phyloP scores from a whole-genome alignment of 1,140 invertebrate genomes.

The Zelostemma sp. region DNA sequence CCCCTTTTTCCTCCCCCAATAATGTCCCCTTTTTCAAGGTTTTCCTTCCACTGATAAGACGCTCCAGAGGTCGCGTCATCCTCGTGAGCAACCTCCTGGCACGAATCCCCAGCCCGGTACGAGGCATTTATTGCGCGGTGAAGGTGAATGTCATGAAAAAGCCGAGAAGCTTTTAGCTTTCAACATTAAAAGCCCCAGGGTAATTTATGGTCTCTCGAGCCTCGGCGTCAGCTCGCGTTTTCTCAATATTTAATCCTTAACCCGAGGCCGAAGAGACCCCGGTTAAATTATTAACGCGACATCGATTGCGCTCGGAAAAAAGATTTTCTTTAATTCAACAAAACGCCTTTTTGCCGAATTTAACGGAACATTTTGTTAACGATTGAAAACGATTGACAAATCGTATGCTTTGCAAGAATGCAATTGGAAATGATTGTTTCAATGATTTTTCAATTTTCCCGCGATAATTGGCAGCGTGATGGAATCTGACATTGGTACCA shows the following conservation, averaged over 20 bases:
- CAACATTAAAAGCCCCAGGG: not conserved
- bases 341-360: no score
- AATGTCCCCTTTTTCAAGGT: slow-evolving; percentile 72
- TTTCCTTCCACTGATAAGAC: slow-evolving; percentile 83
- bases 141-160: slow-evolving; percentile 65
- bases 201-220: no score
- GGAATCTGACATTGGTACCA: no score
- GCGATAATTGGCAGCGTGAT: no score
- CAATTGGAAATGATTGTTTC: no score
- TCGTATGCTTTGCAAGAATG: no score
- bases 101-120: slow-evolving; percentile 80
- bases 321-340: no score
- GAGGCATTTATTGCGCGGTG: slow-evolving; percentile 84
- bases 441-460: no score
- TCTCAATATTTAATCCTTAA: not conserved
- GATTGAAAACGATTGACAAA: no score
- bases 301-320: not conserved
- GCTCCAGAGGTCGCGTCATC: slow-evolving; percentile 79
- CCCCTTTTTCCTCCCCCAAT: no score
- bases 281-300: not conserved
- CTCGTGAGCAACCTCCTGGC: slow-evolving; percentile 78
- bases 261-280: not conserved
- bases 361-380: no score
- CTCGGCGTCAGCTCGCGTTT: not conserved
- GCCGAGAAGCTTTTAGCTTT: not conserved